A percentile compares a stretch with the other conserved stretches of the same genome.
Conservation (phyloP, 2,888 invertebrate genomes). For the Drosophila colorata region DNA sequence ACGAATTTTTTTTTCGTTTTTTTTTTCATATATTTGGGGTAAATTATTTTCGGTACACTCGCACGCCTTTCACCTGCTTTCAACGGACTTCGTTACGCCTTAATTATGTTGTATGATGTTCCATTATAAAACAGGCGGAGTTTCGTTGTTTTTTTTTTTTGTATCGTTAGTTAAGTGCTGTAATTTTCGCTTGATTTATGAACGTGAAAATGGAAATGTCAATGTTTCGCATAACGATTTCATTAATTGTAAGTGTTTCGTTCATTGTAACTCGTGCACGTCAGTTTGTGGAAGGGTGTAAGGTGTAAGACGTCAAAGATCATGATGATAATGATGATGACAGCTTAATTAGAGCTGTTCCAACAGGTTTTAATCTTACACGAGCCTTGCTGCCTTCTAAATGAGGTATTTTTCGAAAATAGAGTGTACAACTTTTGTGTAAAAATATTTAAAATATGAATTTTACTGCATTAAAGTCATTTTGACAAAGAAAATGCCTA, state of each 20-base stretch:
- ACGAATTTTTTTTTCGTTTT: constrained; percentile 37
- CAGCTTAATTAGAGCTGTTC: constrained; percentile 58
- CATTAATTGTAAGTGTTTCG: constrained; percentile 68
- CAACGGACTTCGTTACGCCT: constrained; percentile 68
- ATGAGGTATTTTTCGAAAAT: neutral
- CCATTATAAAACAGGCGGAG: constrained; percentile 62
- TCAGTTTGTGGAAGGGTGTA: constrained; percentile 25
- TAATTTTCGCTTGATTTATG: constrained; percentile 82
- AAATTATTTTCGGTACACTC: constrained; percentile 71
- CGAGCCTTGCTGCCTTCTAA: constrained; percentile 1
- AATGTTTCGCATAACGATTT: constrained; percentile 78
- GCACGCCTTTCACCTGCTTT: constrained; percentile 79
- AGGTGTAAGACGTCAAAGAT: constrained; percentile 36
- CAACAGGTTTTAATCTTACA: constrained; percentile 4
- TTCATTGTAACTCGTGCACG: constrained; percentile 42
- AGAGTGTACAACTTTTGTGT: too few species aligned
- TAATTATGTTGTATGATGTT: constrained; percentile 76
- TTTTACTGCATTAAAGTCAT: too few species aligned
- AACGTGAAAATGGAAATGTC: constrained; percentile 72
- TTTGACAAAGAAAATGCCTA: too few species aligned
- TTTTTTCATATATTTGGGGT: constrained; percentile 27
- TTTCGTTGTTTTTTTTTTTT: constrained; percentile 30
- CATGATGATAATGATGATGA: constrained; percentile 52
- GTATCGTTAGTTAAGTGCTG: constrained; percentile 44
- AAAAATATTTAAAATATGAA: neutral